These are phyloP conservation scores for Podarcis raffonei DNA, from an alignment of 2,113 vertebrate species.

Conservation along the genomic window DNA sequence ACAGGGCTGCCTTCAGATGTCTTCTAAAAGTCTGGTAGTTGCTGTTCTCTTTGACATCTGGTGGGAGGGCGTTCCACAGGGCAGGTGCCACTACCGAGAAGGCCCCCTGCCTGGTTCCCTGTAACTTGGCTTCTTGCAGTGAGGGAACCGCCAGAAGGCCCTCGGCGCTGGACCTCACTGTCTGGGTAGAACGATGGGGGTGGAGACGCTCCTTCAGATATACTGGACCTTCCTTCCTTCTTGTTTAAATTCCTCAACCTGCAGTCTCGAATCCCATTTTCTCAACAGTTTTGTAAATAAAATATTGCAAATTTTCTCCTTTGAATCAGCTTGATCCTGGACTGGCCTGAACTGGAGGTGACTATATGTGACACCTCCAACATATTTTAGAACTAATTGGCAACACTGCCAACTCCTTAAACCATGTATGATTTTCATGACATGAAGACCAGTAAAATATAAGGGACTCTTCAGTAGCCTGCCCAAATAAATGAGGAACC, in stretches of 20 bases:
- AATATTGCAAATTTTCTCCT: background rate
- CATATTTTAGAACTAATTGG: background rate
- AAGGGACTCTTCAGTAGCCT: background rate
- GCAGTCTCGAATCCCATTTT: background rate
- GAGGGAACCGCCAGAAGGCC: too few relatives aligned
- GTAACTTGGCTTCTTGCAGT: too few relatives aligned
- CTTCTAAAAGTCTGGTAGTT: too few relatives aligned
- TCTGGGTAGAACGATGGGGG: too few relatives aligned
- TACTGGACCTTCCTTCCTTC: background rate
- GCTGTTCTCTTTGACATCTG: too few relatives aligned
- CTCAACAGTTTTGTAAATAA: background rate
- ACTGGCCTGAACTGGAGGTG: background rate
- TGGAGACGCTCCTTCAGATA: too few relatives aligned
- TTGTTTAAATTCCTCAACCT: background rate
- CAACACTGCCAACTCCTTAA: background rate
- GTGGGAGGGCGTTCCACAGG: too few relatives aligned
- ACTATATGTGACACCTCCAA: background rate
- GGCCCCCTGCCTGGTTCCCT: too few relatives aligned
- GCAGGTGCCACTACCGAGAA: too few relatives aligned
- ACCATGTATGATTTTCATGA: background rate
- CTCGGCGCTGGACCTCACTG: too few relatives aligned
- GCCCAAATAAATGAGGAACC: conserved; percentile 11
- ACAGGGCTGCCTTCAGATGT: too few relatives aligned
- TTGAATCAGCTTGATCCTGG: background rate
- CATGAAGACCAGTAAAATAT: background rate